Evolutionary conservation across 2,113 vertebrate species (phyloP).

Genomic region (Phasianus colchicus): DNA sequence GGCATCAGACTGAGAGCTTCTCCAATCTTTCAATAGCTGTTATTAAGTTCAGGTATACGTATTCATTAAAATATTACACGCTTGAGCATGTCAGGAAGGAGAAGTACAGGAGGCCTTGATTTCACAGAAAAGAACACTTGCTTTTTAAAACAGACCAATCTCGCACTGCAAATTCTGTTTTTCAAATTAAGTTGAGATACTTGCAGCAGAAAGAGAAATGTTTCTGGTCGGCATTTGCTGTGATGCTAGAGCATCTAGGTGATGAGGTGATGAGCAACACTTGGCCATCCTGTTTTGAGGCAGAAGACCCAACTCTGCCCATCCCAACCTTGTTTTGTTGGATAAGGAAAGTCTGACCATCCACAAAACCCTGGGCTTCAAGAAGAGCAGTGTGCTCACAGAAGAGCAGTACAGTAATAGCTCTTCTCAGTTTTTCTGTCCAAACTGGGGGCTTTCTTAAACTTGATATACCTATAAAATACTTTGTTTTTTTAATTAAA

Average conservation of each 20-base stretch:
- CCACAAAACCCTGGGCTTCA: background rate
- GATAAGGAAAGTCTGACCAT: background rate
- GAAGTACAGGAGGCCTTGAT: background rate
- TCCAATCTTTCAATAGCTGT: background rate
- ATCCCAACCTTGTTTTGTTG: background rate
- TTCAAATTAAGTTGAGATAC: background rate
- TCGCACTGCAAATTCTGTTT: background rate
- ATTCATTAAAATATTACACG: background rate
- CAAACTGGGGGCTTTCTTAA: background rate
- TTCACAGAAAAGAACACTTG: background rate
- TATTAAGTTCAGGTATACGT: background rate
- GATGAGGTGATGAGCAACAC: background rate
- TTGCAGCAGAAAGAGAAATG: background rate
- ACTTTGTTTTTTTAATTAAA: too few species aligned
- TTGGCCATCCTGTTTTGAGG: accelerated
- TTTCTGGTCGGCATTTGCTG: background rate
- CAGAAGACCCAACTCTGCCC: background rate
- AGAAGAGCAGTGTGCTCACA: background rate
- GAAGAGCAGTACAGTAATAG: background rate
- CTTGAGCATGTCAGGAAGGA: background rate
- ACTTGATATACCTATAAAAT: background rate
- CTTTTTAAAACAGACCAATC: background rate
- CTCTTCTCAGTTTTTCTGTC: background rate
- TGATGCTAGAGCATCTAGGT: background rate
- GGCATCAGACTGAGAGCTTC: background rate